Conservation (phyloP, 2,113 vertebrate species). For the Corapipo altera region DNA sequence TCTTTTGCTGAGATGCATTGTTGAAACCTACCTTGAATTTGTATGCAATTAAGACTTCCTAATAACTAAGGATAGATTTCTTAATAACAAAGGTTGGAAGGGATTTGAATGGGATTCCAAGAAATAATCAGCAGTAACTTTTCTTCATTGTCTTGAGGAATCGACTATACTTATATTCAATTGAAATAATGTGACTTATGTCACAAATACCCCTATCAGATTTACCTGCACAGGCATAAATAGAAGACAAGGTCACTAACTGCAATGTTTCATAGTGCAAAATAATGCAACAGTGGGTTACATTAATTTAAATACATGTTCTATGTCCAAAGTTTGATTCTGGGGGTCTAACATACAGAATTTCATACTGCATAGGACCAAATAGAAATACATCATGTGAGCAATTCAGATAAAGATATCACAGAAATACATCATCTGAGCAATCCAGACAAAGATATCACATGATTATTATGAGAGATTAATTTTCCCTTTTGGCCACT, state of each 20-base stretch:
- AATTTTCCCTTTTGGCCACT: not conserved
- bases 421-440: too few species aligned
- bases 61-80: not conserved
- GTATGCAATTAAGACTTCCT: not conserved
- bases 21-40: not conserved
- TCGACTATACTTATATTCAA: not conserved
- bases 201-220: not conserved
- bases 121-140: not conserved
- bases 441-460: too few species aligned
- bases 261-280: not conserved
- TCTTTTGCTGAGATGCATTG: not conserved
- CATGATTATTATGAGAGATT: not conserved
- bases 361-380: not conserved
- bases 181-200: not conserved
- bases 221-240: not conserved
- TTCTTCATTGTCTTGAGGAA: not conserved
- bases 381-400: not conserved
- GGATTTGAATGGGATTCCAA: not conserved
- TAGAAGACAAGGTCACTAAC: not conserved
- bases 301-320: not conserved
- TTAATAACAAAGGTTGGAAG: not conserved
- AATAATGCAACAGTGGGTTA: not conserved
- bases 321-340: not conserved
- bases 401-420: not conserved
- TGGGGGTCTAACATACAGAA: not conserved